These are phyloP conservation scores for Chlorops oryzae DNA, from an alignment of 1,140 invertebrate genomes.

Conservation along the genomic window DNA sequence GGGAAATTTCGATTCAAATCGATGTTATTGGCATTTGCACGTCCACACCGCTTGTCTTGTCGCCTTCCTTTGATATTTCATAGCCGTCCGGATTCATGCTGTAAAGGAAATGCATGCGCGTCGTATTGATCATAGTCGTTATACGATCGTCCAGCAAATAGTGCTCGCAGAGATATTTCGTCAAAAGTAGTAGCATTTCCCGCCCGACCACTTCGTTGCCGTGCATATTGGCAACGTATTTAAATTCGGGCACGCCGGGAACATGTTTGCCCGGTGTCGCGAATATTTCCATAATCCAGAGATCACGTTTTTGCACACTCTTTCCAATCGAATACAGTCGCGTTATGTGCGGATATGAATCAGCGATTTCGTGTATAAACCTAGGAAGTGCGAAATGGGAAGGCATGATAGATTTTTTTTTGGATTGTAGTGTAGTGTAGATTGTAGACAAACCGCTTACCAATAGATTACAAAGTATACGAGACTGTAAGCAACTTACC, in stretches of 20 bases:
- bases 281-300: constrained; percentile 86
- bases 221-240: constrained; percentile 94
- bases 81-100: constrained; percentile 99
- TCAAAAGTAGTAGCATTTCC: constrained; percentile 76
- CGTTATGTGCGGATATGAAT: constrained; percentile 74
- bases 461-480: no score
- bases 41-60: constrained; percentile 57
- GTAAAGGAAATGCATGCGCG: constrained; percentile 87
- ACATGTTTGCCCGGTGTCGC: constrained; percentile 79
- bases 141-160: constrained; percentile 68
- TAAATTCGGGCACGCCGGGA: constrained; percentile 81
- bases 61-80: constrained; percentile 66
- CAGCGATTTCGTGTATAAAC: constrained; percentile 58
- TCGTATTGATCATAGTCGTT: constrained; percentile 61
- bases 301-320: constrained; percentile 71
- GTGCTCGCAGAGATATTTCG: constrained; percentile 81
- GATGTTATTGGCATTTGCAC: constrained; percentile 73
- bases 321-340: constrained; percentile 80
- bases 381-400: constrained; percentile 16
- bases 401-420: no score
- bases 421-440: no score
- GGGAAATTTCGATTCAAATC: constrained; percentile 98
- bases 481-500: no score
- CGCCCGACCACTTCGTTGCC: constrained; percentile 92
- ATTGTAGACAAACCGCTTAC: no score